Base-by-base conservation (phyloP, 2,113 vertebrate species). In the Hydrochoerus hydrochaeris region DNA sequence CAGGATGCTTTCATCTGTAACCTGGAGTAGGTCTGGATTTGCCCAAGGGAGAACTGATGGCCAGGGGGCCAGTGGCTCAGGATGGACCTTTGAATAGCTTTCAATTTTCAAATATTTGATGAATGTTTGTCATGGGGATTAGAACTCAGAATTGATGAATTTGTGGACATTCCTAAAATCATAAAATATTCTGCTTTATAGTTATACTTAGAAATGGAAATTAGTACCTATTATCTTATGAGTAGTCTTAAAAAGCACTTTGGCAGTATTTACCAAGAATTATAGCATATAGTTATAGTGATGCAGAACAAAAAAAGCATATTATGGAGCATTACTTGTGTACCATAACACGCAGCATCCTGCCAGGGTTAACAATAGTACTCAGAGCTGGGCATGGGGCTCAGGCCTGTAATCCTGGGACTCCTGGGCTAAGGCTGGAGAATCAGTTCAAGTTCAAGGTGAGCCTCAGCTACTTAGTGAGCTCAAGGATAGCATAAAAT, bases 231-330 rank as follows among this genome's bases (percentile, higher is more conserved):
- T 6, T 58, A 73, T 82, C 41, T 94, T 75, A 41, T 8, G 1
- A 67, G 6, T 38, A 86, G 26, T 49, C 62, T 77, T 35, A 60
- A 58, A 73, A 71, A 73, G 75, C 28, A 52, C 58, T 69, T 88
- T 32, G 65, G 32, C 13, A n/a, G 4, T 83, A 88, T 88, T 88
- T 88, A 60, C 77, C 44, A 78, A 94, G 24, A 69, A 60, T 84
- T 49, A 14, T 19, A 85, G 22, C 52, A 32, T 54, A 44, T 32
- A 85, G 19, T n/a, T 75, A 54, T 44, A 30, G 13, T 82, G 16
- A 28, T 54, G 12, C 14, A 88, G 82, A 88, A 86, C 3, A 30
- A n/a, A 19, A 19, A 46, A 4, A 57, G 57, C 86, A 20, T 62
- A 49, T 82, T 75, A 71, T 69, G 28, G 12, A 11, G 28, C 30